phyloP scores from a whole-genome alignment of 1,140 invertebrate genomes.

The Drosophila mauritiana region DNA sequence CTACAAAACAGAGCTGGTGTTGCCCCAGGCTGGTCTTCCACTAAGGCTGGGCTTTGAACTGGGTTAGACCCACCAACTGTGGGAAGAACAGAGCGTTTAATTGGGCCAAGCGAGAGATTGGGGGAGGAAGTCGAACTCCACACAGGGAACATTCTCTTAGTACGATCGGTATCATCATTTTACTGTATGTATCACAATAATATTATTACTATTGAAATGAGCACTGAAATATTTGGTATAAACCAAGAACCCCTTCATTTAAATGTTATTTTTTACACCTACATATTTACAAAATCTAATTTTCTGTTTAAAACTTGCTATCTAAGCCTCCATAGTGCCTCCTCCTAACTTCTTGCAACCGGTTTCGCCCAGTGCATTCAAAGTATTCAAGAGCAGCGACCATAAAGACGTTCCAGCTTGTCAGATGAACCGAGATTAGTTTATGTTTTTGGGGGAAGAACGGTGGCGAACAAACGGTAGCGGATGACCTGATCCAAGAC shows the following conservation, averaged over 20 bases:
- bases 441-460: constrained; percentile 51
- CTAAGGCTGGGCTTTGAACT: constrained; percentile 47
- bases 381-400: constrained; percentile 31
- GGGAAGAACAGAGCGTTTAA: constrained; percentile 61
- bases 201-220: too few species aligned
- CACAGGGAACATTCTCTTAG: background rate
- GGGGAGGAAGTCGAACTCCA: constrained; percentile 6
- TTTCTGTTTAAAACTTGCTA: background rate
- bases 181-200: too few species aligned
- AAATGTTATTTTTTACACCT: too few species aligned
- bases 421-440: constrained; percentile 45
- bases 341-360: too few species aligned
- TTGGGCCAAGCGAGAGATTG: constrained; percentile 49
- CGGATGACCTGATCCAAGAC: constrained; percentile 41
- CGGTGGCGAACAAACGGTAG: constrained; percentile 41
- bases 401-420: constrained; percentile 52
- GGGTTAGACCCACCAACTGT: constrained; percentile 53
- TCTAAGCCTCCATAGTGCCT: background rate
- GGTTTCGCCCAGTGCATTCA: constrained; percentile 10
- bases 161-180: too few species aligned
- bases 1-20: constrained; percentile 40
- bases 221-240: too few species aligned
- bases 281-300: too few species aligned
- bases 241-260: too few species aligned
- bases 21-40: constrained; percentile 26